phyloP scores from a whole-genome alignment of 2,888 invertebrate species.

The Phragmatobia fuliginosa region DNA sequence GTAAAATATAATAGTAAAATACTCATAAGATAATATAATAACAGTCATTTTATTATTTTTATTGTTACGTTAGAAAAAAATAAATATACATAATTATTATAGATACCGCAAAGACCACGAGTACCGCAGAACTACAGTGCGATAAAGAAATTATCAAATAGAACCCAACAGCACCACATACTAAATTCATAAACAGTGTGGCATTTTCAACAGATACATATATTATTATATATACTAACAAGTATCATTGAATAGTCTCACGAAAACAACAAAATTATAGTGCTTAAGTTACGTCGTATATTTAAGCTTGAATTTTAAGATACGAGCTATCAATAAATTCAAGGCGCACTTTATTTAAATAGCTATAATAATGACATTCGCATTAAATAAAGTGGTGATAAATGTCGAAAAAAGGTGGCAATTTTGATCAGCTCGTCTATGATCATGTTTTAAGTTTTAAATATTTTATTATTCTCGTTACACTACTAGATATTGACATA shows the following conservation, averaged over 20 bases:
- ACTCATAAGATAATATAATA: background rate
- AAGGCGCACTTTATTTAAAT: background rate
- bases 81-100: background rate
- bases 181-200: conserved; percentile 5
- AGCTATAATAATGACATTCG: too few species aligned
- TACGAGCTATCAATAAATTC: background rate
- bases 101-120: background rate
- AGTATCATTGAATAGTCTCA: conserved; percentile 1
- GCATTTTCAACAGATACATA: background rate
- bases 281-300: too few species aligned
- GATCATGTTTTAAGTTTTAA: background rate
- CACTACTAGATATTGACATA: conserved; percentile 5
- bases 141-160: conserved; percentile 4
- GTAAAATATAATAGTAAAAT: background rate
- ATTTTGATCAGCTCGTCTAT: background rate
- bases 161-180: conserved; percentile 7
- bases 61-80: background rate
- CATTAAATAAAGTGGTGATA: background rate
- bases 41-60: conserved; percentile 3
- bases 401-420: background rate
- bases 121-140: background rate
- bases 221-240: background rate
- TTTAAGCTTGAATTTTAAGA: too few species aligned
- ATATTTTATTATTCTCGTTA: background rate
- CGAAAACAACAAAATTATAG: background rate